Conservation (phyloP, 2,113 vertebrate genomes). For the Oreochromis tanganicae region DNA sequence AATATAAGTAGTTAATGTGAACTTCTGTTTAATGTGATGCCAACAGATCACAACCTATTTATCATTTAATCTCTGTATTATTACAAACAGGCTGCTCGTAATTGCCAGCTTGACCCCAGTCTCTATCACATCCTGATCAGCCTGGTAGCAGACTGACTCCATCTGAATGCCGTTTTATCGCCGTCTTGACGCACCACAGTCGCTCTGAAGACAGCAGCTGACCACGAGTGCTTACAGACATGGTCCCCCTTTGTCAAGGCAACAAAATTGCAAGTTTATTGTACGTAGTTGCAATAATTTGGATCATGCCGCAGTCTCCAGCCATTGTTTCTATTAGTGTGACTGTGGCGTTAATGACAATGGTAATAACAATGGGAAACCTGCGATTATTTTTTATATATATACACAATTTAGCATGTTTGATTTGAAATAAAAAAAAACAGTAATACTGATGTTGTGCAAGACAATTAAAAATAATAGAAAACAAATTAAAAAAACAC, state of each 20-base stretch:
- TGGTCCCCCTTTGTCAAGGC: background rate
- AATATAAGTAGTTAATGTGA: background rate
- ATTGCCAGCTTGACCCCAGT: accelerated
- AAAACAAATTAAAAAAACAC: background rate
- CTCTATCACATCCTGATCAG: background rate
- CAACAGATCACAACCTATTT: background rate
- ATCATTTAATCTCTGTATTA: background rate
- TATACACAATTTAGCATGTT: background rate
- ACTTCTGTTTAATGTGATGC: background rate
- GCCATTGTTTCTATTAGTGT: background rate
- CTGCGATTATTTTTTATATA: background rate
- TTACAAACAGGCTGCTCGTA: background rate
- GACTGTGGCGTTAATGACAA: background rate
- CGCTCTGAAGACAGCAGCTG: background rate
- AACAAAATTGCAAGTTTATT: background rate
- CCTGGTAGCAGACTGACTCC: background rate
- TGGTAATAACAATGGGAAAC: background rate
- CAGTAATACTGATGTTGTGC: background rate
- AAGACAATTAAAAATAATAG: background rate
- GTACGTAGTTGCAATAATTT: background rate
- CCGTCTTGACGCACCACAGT: background rate
- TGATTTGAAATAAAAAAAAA: background rate
- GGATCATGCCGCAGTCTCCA: background rate
- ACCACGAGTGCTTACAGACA: background rate
- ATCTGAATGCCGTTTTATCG: background rate